Conservation (phyloP, 2,888 invertebrate genomes). For the Tridacna gigas region DNA sequence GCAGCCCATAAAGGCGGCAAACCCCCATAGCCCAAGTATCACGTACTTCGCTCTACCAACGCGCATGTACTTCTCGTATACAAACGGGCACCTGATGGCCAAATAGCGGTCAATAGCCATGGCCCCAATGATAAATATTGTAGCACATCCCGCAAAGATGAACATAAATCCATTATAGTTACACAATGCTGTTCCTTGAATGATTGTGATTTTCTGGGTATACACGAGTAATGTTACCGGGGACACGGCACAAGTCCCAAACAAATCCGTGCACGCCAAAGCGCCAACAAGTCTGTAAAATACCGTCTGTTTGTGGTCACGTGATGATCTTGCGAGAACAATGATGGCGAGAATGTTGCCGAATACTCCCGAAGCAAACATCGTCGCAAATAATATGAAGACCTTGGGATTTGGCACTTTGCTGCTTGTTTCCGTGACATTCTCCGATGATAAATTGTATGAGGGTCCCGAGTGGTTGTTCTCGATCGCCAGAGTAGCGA, state of each 20-base stretch:
- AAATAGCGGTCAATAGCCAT: slow-evolving; percentile 83
- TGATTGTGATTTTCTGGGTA: slow-evolving; percentile 72
- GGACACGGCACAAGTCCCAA: slow-evolving; percentile 81
- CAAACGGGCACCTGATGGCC: slow-evolving; percentile 79
- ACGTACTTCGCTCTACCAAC: slow-evolving; percentile 69
- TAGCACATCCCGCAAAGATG: slow-evolving; percentile 80
- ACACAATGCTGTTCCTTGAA: slow-evolving; percentile 79
- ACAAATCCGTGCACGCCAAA: slow-evolving; percentile 81
- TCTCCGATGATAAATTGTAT: slow-evolving; percentile 8
- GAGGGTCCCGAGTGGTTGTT: slow-evolving; percentile 11
- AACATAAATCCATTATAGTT: slow-evolving; percentile 82
- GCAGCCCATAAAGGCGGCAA: slow-evolving; percentile 75
- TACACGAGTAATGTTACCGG: slow-evolving; percentile 74
- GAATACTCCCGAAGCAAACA: slow-evolving; percentile 75
- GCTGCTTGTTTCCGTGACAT: background rate
- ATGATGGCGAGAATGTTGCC: slow-evolving; percentile 82
- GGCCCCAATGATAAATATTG: slow-evolving; percentile 81
- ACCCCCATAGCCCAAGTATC: slow-evolving; percentile 71
- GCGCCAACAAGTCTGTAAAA: slow-evolving; percentile 83
- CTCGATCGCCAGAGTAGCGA: background rate
- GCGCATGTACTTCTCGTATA: slow-evolving; percentile 76
- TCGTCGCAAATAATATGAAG: slow-evolving; percentile 48
- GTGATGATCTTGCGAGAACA: slow-evolving; percentile 76
- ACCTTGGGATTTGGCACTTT: slow-evolving; percentile 22
- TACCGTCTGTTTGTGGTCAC: slow-evolving; percentile 78